Conservation (phyloP, 2,113 vertebrate species). For the Sinocyclocheilus anshuiensis region DNA sequence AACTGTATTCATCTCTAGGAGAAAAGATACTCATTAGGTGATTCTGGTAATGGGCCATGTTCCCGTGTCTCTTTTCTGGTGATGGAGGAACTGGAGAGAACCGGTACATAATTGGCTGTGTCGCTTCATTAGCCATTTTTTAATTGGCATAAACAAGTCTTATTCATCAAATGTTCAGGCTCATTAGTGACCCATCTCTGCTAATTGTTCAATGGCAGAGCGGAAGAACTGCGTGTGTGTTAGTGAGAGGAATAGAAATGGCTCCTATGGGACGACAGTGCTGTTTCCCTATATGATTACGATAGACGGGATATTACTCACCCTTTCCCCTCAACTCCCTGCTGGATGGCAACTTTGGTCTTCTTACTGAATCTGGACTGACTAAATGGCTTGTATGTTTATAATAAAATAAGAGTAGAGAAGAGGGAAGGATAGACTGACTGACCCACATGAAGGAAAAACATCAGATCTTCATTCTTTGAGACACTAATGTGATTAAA, state of each 20-base stretch:
- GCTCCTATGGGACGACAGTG: not conserved
- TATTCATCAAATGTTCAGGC: conserved; percentile 55
- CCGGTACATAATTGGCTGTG: conserved; percentile 41
- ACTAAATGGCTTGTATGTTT: conserved; percentile 7
- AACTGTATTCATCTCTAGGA: conserved; percentile 24
- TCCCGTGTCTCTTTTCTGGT: conserved; percentile 37
- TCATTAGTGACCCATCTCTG: conserved; percentile 38
- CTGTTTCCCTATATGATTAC: conserved; percentile 7
- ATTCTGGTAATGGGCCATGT: conserved; percentile 36
- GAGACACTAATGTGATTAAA: not conserved
- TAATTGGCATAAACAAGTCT: conserved; percentile 59
- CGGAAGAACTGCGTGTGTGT: not conserved
- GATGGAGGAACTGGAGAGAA: conserved; percentile 38
- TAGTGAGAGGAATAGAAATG: conserved; percentile 16
- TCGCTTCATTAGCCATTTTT: conserved; percentile 55
- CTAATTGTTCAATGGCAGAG: conserved; percentile 43
- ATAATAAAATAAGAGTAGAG: not conserved
- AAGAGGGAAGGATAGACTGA: not conserved
- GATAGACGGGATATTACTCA: not conserved
- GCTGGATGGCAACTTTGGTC: not conserved
- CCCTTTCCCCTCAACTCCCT: conserved; percentile 5
- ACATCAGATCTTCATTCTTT: no score
- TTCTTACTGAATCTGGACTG: not conserved
- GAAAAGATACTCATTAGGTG: conserved; percentile 10
- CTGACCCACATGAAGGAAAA: not conserved